Conservation (phyloP, 2,797 vertebrate species). For the Aythya fuligula region DNA sequence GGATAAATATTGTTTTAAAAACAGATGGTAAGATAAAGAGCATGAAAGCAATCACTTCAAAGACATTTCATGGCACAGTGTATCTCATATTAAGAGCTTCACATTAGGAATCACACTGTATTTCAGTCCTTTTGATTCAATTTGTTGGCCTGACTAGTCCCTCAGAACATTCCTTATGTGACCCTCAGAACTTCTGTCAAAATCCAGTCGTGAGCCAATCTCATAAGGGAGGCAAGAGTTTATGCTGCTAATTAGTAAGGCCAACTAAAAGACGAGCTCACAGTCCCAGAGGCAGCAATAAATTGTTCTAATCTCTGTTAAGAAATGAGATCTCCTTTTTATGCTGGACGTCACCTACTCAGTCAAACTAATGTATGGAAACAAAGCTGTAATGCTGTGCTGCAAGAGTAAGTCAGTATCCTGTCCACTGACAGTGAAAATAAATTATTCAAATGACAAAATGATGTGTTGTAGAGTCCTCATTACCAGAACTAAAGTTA, state of each 20-base stretch:
- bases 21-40: slow-evolving; percentile 24
- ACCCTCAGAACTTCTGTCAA: background rate
- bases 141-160: background rate
- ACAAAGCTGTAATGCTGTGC: background rate
- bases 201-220: slow-evolving; percentile 1
- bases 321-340: slow-evolving; percentile 18
- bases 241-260: slow-evolving; percentile 47
- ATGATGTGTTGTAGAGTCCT: background rate
- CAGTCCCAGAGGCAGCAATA: background rate
- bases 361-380: background rate
- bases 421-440: background rate
- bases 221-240: slow-evolving; percentile 12
- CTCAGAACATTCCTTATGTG: background rate
- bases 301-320: slow-evolving; percentile 19
- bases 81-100: background rate
- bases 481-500: background rate
- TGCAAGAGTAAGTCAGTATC: background rate
- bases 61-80: background rate
- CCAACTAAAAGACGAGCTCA: background rate
- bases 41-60: background rate
- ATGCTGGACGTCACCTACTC: background rate
- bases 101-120: background rate
- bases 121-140: slow-evolving; percentile 24
- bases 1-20: slow-evolving; percentile 25
- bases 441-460: background rate